Conservation (phyloP, 2,113 vertebrate genomes). For the Corythaixoides concolor region DNA sequence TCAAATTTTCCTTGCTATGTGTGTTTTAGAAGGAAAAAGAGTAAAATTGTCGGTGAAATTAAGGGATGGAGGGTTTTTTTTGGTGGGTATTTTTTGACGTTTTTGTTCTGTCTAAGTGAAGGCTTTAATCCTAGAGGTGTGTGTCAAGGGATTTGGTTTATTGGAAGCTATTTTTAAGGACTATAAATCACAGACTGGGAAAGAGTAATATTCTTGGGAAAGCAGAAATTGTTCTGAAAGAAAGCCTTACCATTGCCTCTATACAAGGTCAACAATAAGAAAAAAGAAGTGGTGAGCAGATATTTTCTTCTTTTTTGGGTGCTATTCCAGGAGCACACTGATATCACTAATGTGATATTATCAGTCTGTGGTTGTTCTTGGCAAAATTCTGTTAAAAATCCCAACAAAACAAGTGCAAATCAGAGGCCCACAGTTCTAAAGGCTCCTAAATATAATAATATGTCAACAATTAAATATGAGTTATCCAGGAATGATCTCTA, state of each 20-base stretch:
- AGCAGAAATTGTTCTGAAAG: slow-evolving; percentile 10
- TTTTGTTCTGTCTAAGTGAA: neutral
- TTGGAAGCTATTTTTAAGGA: slow-evolving; percentile 4
- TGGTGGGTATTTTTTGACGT: accelerated
- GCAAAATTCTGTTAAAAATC: neutral
- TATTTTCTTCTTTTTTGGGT: neutral
- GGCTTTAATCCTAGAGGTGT: neutral
- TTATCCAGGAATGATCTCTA: neutral
- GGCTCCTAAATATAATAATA: neutral
- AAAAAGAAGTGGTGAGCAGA: neutral
- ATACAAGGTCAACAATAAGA: slow-evolving; percentile 16
- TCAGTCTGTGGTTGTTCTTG: neutral
- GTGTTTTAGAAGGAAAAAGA: neutral
- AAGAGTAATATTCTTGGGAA: slow-evolving; percentile 23
- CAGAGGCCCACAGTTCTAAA: neutral
- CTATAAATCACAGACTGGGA: neutral
- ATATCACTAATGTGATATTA: neutral
- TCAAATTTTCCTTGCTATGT: neutral
- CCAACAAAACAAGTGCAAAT: neutral
- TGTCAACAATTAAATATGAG: neutral
- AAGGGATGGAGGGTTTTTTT: neutral
- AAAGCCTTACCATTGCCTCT: neutral
- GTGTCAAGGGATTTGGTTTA: neutral
- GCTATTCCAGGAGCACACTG: neutral
- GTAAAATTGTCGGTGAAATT: neutral